A percentile compares a stretch with the other conserved stretches of the same genome.
These are phyloP conservation scores for Ellobius talpinus DNA, from an alignment of 2,113 vertebrate genomes.

Conservation along the genomic window DNA sequence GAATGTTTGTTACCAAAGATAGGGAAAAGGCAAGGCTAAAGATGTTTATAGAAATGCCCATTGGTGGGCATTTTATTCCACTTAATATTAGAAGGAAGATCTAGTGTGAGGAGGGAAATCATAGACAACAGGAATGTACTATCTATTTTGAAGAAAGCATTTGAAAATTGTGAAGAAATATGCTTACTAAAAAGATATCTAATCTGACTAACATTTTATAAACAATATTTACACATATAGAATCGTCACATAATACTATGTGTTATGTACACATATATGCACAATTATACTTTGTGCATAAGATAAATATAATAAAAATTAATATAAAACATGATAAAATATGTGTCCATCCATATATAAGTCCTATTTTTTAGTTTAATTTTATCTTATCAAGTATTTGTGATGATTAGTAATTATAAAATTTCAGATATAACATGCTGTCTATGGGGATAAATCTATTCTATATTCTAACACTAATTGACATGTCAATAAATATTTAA, in stretches of 20 bases:
- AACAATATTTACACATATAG: too few species aligned
- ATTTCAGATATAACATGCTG: background rate
- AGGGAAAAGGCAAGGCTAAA: background rate
- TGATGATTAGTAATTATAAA: background rate
- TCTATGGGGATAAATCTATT: background rate
- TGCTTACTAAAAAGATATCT: background rate
- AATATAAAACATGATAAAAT: background rate
- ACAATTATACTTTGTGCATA: background rate
- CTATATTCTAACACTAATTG: background rate
- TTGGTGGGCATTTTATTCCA: background rate
- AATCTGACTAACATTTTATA: background rate
- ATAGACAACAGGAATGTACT: background rate
- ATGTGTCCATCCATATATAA: background rate
- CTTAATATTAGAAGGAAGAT: background rate
- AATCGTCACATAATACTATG: background rate
- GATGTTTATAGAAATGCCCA: background rate
- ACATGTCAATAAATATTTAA: background rate
- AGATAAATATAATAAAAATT: background rate
- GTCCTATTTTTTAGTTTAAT: background rate
- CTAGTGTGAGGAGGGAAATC: background rate
- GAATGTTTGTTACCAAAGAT: background rate
- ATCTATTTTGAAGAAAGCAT: background rate
- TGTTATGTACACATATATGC: too few species aligned
- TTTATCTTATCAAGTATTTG: background rate
- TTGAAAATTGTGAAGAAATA: background rate